Conservation (phyloP, 2,888 invertebrate genomes). For the Drosophila percnosoma region DNA sequence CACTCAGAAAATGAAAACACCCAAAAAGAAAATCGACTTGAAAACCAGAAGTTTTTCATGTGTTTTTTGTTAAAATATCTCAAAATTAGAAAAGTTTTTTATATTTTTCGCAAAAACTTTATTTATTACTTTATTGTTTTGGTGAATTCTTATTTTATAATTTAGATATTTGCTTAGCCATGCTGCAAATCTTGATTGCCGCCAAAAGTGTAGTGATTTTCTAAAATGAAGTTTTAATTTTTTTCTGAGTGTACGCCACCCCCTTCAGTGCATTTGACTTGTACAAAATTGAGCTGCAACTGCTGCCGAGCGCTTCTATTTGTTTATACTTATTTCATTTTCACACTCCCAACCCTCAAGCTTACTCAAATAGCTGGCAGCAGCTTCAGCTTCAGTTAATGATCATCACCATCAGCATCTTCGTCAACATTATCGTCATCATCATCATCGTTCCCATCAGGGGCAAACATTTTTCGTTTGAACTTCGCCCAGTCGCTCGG, state of each 20-base stretch:
- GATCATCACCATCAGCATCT: constrained; percentile 24
- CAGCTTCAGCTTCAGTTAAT: constrained; percentile 1
- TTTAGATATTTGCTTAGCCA: fast-evolving
- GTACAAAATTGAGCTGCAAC: constrained; percentile 56
- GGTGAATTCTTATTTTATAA: neutral
- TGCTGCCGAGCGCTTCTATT: constrained; percentile 63
- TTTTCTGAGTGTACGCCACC: neutral
- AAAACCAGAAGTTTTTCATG: fast-evolving
- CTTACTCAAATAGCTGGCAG: constrained; percentile 13
- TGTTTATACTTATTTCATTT: constrained; percentile 79
- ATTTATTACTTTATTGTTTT: neutral
- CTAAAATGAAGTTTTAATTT: fast-evolving
- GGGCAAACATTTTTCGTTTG: constrained; percentile 60
- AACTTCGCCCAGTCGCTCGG: constrained; percentile 45
- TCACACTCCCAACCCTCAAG: constrained; percentile 60
- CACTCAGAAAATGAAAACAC: neutral
- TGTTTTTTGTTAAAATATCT: neutral
- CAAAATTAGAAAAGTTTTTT: neutral
- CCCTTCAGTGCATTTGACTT: constrained; percentile 55
- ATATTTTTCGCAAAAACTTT: neutral
- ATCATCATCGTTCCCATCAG: constrained; percentile 24
- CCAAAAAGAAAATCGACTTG: neutral
- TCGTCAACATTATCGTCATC: constrained; percentile 36
- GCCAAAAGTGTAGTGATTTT: neutral
- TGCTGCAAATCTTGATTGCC: neutral